Conservation (phyloP, 2,797 vertebrate species). For the Mormyrops boulengeri region DNA sequence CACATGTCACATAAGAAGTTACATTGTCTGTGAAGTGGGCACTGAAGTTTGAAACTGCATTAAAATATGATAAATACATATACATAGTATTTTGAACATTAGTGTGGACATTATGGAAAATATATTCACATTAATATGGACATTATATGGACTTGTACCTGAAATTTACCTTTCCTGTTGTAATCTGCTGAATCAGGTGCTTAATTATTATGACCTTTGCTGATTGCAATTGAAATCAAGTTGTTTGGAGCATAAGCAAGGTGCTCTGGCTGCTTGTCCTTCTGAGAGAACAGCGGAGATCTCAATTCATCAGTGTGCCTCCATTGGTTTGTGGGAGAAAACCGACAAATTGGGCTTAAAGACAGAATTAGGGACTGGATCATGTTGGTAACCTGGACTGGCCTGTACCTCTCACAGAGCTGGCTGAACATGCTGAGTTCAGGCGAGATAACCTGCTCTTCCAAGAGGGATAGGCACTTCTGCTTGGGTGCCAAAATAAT, state of each 20-base stretch:
- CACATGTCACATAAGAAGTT: not conserved
- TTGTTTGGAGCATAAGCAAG: not conserved
- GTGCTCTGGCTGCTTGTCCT: not conserved
- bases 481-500: not conserved
- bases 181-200: not conserved
- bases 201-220: constrained; percentile 16
- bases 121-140: not conserved
- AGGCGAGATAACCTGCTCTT: not conserved
- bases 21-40: not conserved
- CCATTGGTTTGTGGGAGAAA: not conserved
- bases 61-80: not conserved
- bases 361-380: not conserved
- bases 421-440: not conserved
- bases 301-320: not conserved
- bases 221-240: not conserved
- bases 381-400: not conserved
- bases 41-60: not conserved
- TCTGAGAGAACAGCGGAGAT: not conserved
- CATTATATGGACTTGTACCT: not conserved
- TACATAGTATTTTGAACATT: not conserved
- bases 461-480: not conserved
- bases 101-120: not conserved
- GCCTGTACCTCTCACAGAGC: not conserved
- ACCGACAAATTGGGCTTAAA: not conserved
- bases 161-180: not conserved